Conservation (phyloP, 2,113 vertebrate species). For the Marmota flaviventris region DNA sequence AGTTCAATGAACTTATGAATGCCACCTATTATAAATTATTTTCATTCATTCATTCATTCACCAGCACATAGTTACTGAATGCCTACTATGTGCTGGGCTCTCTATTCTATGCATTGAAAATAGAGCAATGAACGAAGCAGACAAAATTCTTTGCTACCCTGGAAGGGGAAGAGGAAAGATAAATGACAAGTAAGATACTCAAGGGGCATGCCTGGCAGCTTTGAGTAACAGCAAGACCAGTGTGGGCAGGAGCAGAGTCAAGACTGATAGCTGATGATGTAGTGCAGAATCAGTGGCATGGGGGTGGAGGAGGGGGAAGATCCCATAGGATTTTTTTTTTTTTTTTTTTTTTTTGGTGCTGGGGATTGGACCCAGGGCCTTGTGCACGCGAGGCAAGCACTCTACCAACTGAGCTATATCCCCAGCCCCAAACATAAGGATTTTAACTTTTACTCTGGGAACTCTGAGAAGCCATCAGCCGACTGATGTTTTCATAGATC, state of each 20-base stretch:
- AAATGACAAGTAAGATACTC: not conserved
- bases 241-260: not conserved
- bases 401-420: no score
- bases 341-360: no score
- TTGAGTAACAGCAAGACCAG: not conserved
- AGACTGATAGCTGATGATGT: not conserved
- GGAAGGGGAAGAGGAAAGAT: not conserved
- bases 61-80: not conserved
- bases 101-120: not conserved
- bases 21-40: not conserved
- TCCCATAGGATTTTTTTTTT: not conserved
- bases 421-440: not conserved
- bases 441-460: not conserved
- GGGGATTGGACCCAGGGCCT: no score
- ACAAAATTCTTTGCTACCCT: not conserved
- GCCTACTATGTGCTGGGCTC: not conserved
- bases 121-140: not conserved
- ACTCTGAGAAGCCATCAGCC: not conserved
- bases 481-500: not conserved
- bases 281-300: no score
- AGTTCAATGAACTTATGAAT: not conserved
- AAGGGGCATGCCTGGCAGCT: not conserved
- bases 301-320: rapidly evolving
- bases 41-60: not conserved
- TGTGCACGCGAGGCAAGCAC: no score